A percentile compares a stretch with the other conserved stretches of the same genome.
Evolutionary conservation across 2,888 invertebrate species (phyloP).

Genomic region (Pyrgus malvae): DNA sequence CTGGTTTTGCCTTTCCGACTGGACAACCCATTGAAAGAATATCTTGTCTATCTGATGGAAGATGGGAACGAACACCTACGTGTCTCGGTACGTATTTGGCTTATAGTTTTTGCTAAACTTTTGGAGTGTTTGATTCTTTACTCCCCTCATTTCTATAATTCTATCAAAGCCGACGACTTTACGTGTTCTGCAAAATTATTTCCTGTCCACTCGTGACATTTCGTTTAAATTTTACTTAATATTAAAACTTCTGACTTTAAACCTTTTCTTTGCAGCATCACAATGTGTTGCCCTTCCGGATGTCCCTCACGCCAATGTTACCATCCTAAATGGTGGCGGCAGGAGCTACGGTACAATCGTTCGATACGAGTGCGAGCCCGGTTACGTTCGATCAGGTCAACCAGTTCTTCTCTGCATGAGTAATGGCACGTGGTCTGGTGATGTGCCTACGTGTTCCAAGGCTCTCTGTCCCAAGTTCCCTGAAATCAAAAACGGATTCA

Average conservation of each 20-base stretch:
- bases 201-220: too few species aligned
- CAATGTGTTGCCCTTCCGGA: slow-evolving; percentile 94
- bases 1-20: slow-evolving; percentile 96
- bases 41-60: slow-evolving; percentile 93
- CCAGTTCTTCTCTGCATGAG: slow-evolving; percentile 97
- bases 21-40: slow-evolving; percentile 93
- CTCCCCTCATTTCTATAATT: too few species aligned
- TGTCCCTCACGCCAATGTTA: slow-evolving; percentile 92
- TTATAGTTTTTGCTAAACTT: slow-evolving; percentile 13
- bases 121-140: not conserved
- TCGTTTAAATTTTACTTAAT: too few species aligned
- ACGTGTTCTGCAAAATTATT: too few species aligned
- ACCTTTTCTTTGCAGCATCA: slow-evolving; percentile 84
- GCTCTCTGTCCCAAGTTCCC: slow-evolving; percentile 88
- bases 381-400: slow-evolving; percentile 92
- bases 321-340: slow-evolving; percentile 93
- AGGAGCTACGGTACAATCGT: slow-evolving; percentile 96
- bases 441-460: slow-evolving; percentile 92
- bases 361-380: slow-evolving; percentile 95
- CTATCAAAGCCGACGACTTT: too few species aligned
- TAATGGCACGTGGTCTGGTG: slow-evolving; percentile 97
- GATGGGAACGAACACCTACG: slow-evolving; percentile 95
- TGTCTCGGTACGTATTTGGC: slow-evolving; percentile 86
- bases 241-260: not conserved
- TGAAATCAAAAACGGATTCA: slow-evolving; percentile 92